phyloP scores from a whole-genome alignment of 35 echinoderm and acorn worm species.

The Apostichopus japonicus region DNA sequence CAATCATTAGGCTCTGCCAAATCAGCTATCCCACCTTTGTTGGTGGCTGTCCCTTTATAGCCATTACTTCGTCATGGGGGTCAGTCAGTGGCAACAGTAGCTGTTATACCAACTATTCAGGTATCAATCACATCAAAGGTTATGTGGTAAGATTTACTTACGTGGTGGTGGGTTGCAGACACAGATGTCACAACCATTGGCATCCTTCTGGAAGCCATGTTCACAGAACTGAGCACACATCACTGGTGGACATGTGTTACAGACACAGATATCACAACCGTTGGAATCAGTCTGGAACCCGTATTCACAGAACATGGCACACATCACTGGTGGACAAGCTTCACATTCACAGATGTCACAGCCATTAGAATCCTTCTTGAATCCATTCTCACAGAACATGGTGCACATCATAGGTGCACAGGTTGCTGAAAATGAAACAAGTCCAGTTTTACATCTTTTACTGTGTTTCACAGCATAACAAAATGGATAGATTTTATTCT shows the following conservation, averaged over 20 bases:
- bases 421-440: neutral
- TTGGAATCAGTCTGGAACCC: conserved; percentile 56
- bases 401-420: neutral
- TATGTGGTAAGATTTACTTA: too few species aligned
- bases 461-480: too few species aligned
- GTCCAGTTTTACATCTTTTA: too few species aligned
- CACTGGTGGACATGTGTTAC: conserved; percentile 20
- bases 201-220: conserved; percentile 53
- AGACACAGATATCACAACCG: conserved; percentile 60
- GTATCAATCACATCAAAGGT: too few species aligned
- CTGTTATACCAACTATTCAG: too few species aligned
- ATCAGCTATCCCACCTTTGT: too few species aligned
- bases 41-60: too few species aligned
- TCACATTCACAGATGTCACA: conserved; percentile 71
- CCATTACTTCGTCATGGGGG: too few species aligned
- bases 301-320: conserved; percentile 41
- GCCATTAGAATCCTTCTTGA: conserved; percentile 62
- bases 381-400: conserved; percentile 46
- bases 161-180: neutral
- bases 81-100: too few species aligned
- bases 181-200: conserved; percentile 74
- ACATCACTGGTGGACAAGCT: conserved; percentile 54
- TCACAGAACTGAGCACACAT: conserved; percentile 75
- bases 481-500: too few species aligned
- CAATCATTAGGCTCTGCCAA: too few species aligned